Conservation (phyloP, 30 jellyfish, hydroid and myxozoan species). For the Aurelia sp. region DNA sequence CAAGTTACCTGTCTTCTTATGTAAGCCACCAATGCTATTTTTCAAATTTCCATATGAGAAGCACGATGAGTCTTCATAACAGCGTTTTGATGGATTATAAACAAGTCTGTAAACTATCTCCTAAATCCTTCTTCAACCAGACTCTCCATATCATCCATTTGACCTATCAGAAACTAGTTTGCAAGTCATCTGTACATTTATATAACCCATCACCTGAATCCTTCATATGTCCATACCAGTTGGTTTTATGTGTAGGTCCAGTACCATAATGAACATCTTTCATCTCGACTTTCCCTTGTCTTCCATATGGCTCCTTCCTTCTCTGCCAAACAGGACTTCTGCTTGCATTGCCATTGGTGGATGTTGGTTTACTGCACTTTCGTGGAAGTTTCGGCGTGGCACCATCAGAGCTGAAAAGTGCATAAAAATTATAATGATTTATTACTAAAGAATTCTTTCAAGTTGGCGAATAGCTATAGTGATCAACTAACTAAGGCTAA, state of each 20-base stretch:
- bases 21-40: too few relatives aligned
- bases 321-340: slow-evolving; percentile 73
- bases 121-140: too few relatives aligned
- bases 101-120: too few relatives aligned
- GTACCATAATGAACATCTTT: slow-evolving; percentile 55
- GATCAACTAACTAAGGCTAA: too few relatives aligned
- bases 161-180: slow-evolving; percentile 36
- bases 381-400: slow-evolving; percentile 61
- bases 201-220: slow-evolving; percentile 73
- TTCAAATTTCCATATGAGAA: too few relatives aligned
- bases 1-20: too few relatives aligned
- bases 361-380: slow-evolving; percentile 21
- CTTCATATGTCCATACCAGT: slow-evolving; percentile 67
- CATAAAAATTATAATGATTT: too few relatives aligned
- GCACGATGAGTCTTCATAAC: too few relatives aligned
- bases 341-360: slow-evolving; percentile 23
- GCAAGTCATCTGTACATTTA: slow-evolving; percentile 48
- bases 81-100: too few relatives aligned
- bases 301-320: slow-evolving; percentile 52
- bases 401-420: slow-evolving; percentile 41
- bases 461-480: too few relatives aligned
- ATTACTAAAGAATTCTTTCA: too few relatives aligned
- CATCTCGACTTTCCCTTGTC: slow-evolving; percentile 66
- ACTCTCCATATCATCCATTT: too few relatives aligned
- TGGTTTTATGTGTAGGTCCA: slow-evolving; percentile 31